Conservation (phyloP, 2,113 vertebrate genomes). For the Eulemur rufifrons region DNA sequence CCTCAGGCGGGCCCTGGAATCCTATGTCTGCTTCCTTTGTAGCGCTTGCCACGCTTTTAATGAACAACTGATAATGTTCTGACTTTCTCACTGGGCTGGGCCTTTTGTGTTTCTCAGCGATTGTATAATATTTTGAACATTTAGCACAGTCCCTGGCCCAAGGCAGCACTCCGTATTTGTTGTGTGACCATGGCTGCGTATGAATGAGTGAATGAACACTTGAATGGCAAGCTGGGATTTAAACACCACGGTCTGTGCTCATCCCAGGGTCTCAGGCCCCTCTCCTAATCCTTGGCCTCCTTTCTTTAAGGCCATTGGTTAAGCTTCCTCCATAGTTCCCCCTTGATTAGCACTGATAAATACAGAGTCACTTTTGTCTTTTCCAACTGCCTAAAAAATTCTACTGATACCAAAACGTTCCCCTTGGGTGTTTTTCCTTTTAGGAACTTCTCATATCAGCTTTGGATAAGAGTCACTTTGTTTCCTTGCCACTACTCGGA, state of each 20-base stretch:
- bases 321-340: slow-evolving; percentile 17
- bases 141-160: background rate
- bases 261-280: background rate
- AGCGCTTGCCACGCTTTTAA: background rate
- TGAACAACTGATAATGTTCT: background rate
- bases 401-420: background rate
- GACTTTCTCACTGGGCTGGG: background rate
- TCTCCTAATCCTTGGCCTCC: background rate
- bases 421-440: background rate
- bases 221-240: background rate
- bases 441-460: background rate
- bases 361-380: background rate
- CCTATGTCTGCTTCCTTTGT: background rate
- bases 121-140: background rate
- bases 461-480: background rate
- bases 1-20: background rate
- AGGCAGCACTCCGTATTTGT: background rate
- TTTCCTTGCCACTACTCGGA: background rate
- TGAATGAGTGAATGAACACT: background rate
- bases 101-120: background rate
- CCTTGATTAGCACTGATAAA: background rate
- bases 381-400: background rate
- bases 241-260: background rate
- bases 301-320: background rate
- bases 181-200: background rate